These are phyloP conservation scores for Setophaga kirtlandii DNA, from an alignment of 2,113 vertebrate genomes.

Conservation along the genomic window DNA sequence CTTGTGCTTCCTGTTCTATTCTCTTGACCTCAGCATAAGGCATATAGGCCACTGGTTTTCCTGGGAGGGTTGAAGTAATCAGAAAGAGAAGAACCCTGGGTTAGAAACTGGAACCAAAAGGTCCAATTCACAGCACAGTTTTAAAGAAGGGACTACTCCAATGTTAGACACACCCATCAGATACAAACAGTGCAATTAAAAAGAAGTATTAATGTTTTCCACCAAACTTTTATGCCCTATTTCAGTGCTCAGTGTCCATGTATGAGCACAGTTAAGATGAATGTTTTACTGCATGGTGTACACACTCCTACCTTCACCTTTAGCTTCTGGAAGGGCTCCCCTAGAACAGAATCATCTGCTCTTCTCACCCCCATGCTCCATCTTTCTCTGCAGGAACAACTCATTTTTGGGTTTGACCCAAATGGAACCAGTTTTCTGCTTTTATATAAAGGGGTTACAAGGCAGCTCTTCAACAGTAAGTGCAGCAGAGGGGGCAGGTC, in stretches of 20 bases:
- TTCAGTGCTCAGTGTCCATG: neutral
- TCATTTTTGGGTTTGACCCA: neutral
- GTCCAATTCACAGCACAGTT: conserved; percentile 4
- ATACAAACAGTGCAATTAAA: neutral
- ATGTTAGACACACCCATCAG: neutral
- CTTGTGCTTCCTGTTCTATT: conserved; percentile 85
- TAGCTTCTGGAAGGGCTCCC: neutral
- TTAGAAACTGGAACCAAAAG: conserved; percentile 38
- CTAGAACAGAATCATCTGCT: neutral
- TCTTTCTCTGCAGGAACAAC: neutral
- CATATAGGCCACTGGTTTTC: conserved; percentile 86
- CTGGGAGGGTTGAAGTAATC: conserved; percentile 68
- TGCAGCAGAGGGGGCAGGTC: neutral
- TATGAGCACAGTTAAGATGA: neutral
- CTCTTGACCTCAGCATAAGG: conserved; percentile 86
- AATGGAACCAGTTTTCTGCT: neutral
- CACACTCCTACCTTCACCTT: neutral
- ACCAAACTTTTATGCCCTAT: neutral
- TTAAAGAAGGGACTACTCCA: neutral
- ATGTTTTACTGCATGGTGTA: neutral
- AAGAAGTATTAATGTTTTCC: neutral
- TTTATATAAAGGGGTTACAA: neutral
- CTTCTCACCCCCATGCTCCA: fast-evolving
- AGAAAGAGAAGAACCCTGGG: conserved; percentile 38
- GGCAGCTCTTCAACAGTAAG: neutral